Base-by-base conservation (phyloP, 2,797 vertebrate species). In the Loriculus beryllinus region DNA sequence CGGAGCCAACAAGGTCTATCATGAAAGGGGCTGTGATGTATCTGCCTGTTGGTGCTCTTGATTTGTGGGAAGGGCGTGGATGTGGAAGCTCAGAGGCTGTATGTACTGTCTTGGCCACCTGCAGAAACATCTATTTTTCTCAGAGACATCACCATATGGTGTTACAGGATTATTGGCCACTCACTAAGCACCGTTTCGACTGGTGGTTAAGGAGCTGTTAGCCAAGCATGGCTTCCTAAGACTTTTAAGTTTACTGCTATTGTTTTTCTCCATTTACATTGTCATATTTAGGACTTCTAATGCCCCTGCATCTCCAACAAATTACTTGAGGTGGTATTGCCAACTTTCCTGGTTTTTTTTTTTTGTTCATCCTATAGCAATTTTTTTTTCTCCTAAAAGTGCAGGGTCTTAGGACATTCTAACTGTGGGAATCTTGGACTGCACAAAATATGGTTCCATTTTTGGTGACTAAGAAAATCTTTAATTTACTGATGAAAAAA, bases 41-140 rank as follows among this genome's bases (percentile, higher is more conserved):
- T 33, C 75, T 71, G 64, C 54, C 51, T 69, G 59, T 43, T 86
- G 82, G 49, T 54, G 83, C 72, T 88, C 94, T 68, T 90, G 77
- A 19, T 91, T 68, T 90, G 63, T 92, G 84, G 92, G 83, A 63
- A 96, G 91, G 94, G 91, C 10, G 59, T 35, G 26, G 84, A 23
- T 3, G 14, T 57, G 12, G 40, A 88, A 94, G 95, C 96, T 87
- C 29, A 1, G 33, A 48, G 25, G 65, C 39, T 76, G 18, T 14
- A 1, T 7, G 23, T 39, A 1, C 26, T 47, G 14, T 10, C 64
- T 45, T 31, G 51, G 14, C 63, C 35, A 31, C 15, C 56, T 81
- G 72, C 76, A 82, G 79, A 70, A 82, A 43, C 20, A 33, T 45
- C 18, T 40, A 0, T 31, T 82, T 85, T 78, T 72, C 74, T 51